Conservation (phyloP, 1,140 invertebrate species). For the Drosophila nebulosa region DNA sequence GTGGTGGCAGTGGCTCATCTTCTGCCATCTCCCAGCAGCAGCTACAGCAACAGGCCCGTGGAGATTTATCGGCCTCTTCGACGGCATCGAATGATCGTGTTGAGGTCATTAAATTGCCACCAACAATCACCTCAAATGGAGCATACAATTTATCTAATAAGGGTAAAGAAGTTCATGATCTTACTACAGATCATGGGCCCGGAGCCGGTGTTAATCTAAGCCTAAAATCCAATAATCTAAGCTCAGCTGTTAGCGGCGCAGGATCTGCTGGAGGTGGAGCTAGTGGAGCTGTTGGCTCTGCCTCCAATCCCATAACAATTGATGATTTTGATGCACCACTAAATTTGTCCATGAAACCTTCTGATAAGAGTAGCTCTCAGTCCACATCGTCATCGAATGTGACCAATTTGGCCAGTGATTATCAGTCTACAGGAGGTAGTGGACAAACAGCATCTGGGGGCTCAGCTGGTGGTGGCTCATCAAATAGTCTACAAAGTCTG, state of each 20-base stretch:
- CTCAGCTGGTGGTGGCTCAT: slow-evolving; percentile 22
- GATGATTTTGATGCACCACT: slow-evolving; percentile 88
- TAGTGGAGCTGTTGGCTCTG: slow-evolving; percentile 68
- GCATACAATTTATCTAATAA: slow-evolving; percentile 79
- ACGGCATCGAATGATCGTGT: slow-evolving; percentile 83
- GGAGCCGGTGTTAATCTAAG: slow-evolving; percentile 75
- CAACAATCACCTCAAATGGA: slow-evolving; percentile 81
- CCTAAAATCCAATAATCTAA: slow-evolving; percentile 63
- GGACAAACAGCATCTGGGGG: slow-evolving; percentile 33
- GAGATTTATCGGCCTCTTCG: neutral
- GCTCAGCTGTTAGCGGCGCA: slow-evolving; percentile 16
- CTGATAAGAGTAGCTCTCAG: slow-evolving; percentile 79
- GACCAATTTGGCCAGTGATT: slow-evolving; percentile 43
- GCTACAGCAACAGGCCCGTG: slow-evolving; percentile 13
- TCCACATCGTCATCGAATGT: slow-evolving; percentile 15
- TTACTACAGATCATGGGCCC: slow-evolving; percentile 54
- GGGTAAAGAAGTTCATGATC: slow-evolving; percentile 71
- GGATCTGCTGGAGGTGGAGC: neutral
- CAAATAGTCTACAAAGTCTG: neutral
- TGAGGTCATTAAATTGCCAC: slow-evolving; percentile 89
- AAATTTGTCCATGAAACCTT: slow-evolving; percentile 90
- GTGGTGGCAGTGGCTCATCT: neutral
- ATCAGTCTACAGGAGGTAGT: slow-evolving; percentile 35
- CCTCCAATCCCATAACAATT: slow-evolving; percentile 80
- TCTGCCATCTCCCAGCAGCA: slow-evolving; percentile 20